Evolutionary conservation across 2,113 vertebrate species (phyloP), one percentile per base, ranked within the genome.

Genomic region (Solea solea): DNA sequence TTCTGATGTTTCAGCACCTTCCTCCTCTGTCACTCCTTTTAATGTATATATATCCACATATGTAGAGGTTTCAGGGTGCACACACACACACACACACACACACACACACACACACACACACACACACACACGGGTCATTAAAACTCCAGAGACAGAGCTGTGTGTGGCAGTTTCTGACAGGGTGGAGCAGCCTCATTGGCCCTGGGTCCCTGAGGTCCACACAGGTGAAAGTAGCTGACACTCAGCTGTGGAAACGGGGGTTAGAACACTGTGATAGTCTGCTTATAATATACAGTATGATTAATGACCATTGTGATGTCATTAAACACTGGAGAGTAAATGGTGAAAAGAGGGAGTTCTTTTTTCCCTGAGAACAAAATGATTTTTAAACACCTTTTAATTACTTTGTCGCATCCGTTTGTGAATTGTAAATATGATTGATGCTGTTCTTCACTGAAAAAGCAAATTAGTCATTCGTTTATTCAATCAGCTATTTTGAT

Each of bases 11-110:
- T 48, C 67, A 67, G 42, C 52, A 27, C 63, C 60, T 70, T 12
- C 40, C 13, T 73, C 64, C 53, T 71, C 27, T 74, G 50, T 68
- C 83, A 59, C 8, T 64, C 54, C 45, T 68, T 52, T 51, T 58
- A 41, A 51, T 40, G 55, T 45, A 65, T 61, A 60, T 28, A 74
- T 53, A 74, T 63, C 25, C 52, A 12, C 65, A 4, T 1, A 64
- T 28, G 14, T 62, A 49, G 39, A 65, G 7, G 15, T 15, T 21
- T 21, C 21, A 21, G 21, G 21, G 21, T 25, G 40, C 51, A 52
- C 28, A 65, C 21, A 60, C 50, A 45, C 46, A 39, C 52, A 57
- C 28, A 46, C 64, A 50, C 44, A 50, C 55, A 66, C 42, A 48
- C 10, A 15, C 39, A 42, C 16, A 21, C 28, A 46, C 64, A 50